Evolutionary conservation across 2,888 invertebrate genomes (phyloP).

Genomic region (Lissocephala sabroskyi): DNA sequence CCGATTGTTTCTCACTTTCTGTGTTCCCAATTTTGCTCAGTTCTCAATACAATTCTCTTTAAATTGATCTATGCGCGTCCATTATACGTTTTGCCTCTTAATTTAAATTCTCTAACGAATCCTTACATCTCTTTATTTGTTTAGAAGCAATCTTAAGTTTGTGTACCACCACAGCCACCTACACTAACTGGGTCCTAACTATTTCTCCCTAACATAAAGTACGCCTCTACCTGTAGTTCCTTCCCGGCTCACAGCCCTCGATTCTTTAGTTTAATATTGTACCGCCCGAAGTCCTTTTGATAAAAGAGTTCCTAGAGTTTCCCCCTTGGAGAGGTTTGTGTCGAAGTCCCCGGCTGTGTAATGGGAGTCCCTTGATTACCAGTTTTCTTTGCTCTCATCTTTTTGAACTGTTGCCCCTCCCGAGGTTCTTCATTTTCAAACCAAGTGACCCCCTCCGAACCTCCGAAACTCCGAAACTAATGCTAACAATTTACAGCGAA

Average conservation of each 20-base stretch:
- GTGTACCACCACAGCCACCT: slow-evolving; percentile 13
- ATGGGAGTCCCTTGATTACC: no score
- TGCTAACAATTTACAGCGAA: slow-evolving; percentile 6
- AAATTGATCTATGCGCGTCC: slow-evolving; percentile 8
- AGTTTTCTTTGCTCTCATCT: background rate
- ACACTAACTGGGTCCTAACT: background rate
- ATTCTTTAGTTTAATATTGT: no score
- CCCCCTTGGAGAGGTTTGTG: no score
- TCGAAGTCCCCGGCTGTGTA: no score
- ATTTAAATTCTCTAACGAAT: slow-evolving; percentile 17
- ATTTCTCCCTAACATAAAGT: background rate
- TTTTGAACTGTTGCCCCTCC: background rate
- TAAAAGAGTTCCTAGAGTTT: no score
- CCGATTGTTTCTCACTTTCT: background rate
- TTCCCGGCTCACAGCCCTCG: no score
- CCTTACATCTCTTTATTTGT: slow-evolving; percentile 23
- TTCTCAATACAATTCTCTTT: no score
- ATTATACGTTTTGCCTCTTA: slow-evolving; percentile 14
- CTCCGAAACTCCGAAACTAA: background rate
- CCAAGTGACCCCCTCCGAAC: no score
- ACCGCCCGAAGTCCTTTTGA: no score
- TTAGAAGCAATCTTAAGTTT: slow-evolving; percentile 22
- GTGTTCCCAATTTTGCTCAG: background rate
- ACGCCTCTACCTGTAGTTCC: no score
- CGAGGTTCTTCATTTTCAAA: background rate